Base-by-base conservation (phyloP, 2,888 invertebrate genomes). In the Drosophila affinis region DNA sequence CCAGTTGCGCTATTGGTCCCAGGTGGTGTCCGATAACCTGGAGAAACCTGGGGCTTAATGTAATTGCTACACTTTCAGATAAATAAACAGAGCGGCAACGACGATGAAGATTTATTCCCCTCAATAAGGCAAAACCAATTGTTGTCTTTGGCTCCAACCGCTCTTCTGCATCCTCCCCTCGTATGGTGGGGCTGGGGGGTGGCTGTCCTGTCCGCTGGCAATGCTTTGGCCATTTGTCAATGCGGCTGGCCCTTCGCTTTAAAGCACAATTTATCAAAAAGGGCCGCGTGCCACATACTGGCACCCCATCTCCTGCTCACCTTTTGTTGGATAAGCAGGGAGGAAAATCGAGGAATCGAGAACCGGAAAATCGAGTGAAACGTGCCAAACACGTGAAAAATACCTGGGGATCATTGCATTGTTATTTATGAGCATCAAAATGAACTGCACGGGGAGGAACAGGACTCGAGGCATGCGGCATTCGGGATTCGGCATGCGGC, bases 311-410 rank as follows among this genome's bases (percentile, higher is more conserved):
- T 39, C 39, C 14, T n/a, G 3, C n/a, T 5, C 24, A 54, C 53
- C 59, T 47, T 55, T 55, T 39, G 51, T 54, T 45, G 64, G 48
- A 51, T 49, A 27, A 51, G 59, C 24, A 49, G 29, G 18, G 48
- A 49, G 58, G 34, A 49, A 48, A 48, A 49, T 48, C 9, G 34
- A 32, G 58, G n/a, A 60, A 62, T 81, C 72, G 85, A 76, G 82
- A 87, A 79, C 77, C 85, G 87, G 83, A 87, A 87, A 89, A 89
- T 88, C 83, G 81, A 77, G 79, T 61, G 80, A 90, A 89, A 89
- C 90, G 91, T 90, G 91, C 76, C 88, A 78, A 81, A 76, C 91
- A 90, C 90, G 90, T 90, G 90, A 88, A 89, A 90, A 90, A 89
- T 90, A 82, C 90, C 89, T 82, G 77, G 90, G 89, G 87, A 89